A percentile compares a stretch with the other conserved stretches of the same genome.
Conservation (phyloP, 2,113 vertebrate species). For the Nansenia antarctica region DNA sequence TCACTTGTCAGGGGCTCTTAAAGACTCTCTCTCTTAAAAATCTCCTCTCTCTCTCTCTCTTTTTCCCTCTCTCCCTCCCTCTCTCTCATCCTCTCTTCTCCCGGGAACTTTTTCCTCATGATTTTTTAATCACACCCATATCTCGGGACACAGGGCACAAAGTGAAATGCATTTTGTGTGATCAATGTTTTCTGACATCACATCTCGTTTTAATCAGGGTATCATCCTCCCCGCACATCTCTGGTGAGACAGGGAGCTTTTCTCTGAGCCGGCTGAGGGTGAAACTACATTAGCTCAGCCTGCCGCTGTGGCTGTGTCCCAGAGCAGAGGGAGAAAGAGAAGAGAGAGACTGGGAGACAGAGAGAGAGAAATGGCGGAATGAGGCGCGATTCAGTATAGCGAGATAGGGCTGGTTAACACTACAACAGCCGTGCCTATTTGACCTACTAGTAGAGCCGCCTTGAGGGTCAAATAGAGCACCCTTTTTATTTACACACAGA, state of each 20-base stretch:
- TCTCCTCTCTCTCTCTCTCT: not conserved
- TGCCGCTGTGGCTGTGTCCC: not conserved
- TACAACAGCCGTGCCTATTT: no score
- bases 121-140: conserved; percentile 61
- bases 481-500: no score
- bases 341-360: not conserved
- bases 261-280: not conserved
- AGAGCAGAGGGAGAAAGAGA: not conserved
- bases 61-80: not conserved
- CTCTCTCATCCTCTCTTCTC: conserved; percentile 16
- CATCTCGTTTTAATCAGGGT: conserved; percentile 64
- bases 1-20: conserved; percentile 53
- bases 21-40: conserved; percentile 15
- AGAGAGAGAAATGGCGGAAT: not conserved
- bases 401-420: no score
- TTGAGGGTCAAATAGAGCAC: no score
- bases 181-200: conserved; percentile 58
- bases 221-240: conserved; percentile 35
- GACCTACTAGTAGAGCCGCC: no score
- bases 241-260: conserved; percentile 23
- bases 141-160: conserved; percentile 41
- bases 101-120: conserved; percentile 49
- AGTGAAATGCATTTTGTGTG: conserved; percentile 55
- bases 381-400: no score
- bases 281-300: not conserved